phyloP scores from a whole-genome alignment of 92 coral and sea anemone genomes.

The Phenganax stokvisi region DNA sequence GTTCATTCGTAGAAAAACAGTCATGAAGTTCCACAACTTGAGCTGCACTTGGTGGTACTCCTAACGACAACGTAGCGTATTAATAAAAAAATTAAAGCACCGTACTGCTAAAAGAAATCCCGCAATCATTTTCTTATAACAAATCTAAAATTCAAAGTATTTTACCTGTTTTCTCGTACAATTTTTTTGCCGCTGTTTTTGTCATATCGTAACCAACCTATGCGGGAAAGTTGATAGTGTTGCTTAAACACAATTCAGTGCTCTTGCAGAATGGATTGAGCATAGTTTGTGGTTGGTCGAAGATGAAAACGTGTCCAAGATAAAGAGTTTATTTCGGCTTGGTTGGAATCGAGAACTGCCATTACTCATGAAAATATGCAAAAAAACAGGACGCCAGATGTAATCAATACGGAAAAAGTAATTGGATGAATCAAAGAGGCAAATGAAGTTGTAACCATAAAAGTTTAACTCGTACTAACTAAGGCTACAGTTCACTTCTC shows the following conservation, averaged over 20 bases:
- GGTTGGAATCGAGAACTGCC: too few relatives aligned
- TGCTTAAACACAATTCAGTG: not conserved
- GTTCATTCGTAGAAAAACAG: conserved; percentile 90
- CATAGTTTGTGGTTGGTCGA: not conserved
- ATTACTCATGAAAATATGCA: too few relatives aligned
- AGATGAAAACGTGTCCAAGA: too few relatives aligned
- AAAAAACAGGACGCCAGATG: too few relatives aligned
- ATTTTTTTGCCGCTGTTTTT: conserved; percentile 66
- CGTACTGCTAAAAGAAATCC: not conserved
- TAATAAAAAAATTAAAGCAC: not conserved
- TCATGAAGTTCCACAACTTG: conserved; percentile 92
- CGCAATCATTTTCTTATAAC: not conserved
- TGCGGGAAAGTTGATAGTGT: not conserved
- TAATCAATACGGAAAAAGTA: too few relatives aligned
- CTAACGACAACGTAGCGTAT: conserved; percentile 36
- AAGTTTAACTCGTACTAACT: not conserved
- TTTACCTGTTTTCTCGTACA: conserved; percentile 77
- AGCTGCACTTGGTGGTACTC: conserved; percentile 63
- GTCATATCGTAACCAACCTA: conserved; percentile 99
- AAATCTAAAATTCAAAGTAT: not conserved
- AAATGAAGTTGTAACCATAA: not conserved
- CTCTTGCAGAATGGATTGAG: not conserved
- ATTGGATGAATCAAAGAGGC: too few relatives aligned
- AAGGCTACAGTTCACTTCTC: not conserved
- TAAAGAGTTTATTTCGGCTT: too few relatives aligned